Evolutionary conservation across 2,888 invertebrate genomes (phyloP).

Genomic region (Cheilosia grossa): DNA sequence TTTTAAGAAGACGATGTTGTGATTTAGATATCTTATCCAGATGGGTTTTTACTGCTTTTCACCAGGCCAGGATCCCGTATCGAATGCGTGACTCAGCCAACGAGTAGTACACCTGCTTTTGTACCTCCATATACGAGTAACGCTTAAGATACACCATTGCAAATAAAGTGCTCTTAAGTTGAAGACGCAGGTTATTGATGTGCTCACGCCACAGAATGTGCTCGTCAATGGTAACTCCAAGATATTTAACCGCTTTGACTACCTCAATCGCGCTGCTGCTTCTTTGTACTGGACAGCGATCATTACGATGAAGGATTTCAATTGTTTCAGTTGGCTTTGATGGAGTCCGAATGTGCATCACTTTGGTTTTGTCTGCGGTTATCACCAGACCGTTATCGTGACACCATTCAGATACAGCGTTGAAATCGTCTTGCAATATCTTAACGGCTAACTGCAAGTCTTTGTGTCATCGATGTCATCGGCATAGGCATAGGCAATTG

Average conservation of each 20-base stretch:
- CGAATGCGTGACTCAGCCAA: conserved; percentile 12
- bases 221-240: no score
- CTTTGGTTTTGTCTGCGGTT: not conserved
- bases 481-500: no score
- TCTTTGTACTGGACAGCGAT: not conserved
- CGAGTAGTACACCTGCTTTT: conserved; percentile 23
- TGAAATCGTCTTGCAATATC: conserved; percentile 5
- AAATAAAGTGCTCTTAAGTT: no score
- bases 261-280: not conserved
- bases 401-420: not conserved
- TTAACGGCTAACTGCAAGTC: not conserved
- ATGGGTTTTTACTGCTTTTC: conserved; percentile 18
- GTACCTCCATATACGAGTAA: conserved; percentile 6
- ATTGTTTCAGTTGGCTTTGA: not conserved
- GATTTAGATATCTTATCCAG: conserved; percentile 4
- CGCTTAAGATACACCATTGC: no score
- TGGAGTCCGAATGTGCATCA: conserved; percentile 9
- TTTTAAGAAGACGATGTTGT: conserved; percentile 11
- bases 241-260: not conserved
- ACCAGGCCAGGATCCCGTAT: conserved; percentile 14
- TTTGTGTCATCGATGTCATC: no score
- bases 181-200: no score
- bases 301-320: conserved; percentile 1
- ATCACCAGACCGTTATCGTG: conserved; percentile 3
- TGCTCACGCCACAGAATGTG: no score